Base-by-base conservation (phyloP, 2,888 invertebrate genomes). In the Alcis repandata region DNA sequence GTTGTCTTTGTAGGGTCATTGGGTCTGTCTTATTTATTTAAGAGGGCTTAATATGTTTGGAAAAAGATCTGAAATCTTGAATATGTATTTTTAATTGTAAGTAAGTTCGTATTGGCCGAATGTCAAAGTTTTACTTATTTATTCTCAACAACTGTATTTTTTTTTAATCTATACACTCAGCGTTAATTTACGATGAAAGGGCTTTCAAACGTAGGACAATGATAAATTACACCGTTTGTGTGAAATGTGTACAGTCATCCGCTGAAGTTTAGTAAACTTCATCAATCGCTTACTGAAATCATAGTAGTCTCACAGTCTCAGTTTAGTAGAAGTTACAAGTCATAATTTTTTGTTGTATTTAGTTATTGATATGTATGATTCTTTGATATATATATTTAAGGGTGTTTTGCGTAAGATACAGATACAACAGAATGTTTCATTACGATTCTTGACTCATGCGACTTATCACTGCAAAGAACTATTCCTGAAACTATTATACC, bases 171-270 rank as follows among this genome's bases (percentile, higher is more conserved):
- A 13, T 38, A n/a, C 38, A 38, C 38, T 38, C 38, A 38, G 38
- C n/a, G 38, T 1, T 38, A 38, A 38, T 15, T 38, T n/a, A 38
- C 38, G 20, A 43, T 45, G 56, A 56, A 57, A 57, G 19, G 27
- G 43, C 45, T 45, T 56, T 56, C 36, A 20, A 45, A 45, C 13
- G 41, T 20, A n/a, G 32, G 56, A 56, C 56, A 49, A 46, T 56
- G 56, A 57, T 43, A 62, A 62, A 62, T 57, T 49, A 57, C 20
- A 43, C 15, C 48, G 49, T 22, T 49, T 33, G 41, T 51, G 41
- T 40, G 32, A 20, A 54, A 41, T 43, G 17, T 54, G 57, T 27
- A 40, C 32, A 49, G 48, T 48, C 59, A 45, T 46, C 45, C 43
- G 20, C 32, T 43, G 19, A 56, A 56, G 43, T 45, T 36, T 38